Conservation (phyloP, 2,797 vertebrate species). For the Argyrosomus regius region DNA sequence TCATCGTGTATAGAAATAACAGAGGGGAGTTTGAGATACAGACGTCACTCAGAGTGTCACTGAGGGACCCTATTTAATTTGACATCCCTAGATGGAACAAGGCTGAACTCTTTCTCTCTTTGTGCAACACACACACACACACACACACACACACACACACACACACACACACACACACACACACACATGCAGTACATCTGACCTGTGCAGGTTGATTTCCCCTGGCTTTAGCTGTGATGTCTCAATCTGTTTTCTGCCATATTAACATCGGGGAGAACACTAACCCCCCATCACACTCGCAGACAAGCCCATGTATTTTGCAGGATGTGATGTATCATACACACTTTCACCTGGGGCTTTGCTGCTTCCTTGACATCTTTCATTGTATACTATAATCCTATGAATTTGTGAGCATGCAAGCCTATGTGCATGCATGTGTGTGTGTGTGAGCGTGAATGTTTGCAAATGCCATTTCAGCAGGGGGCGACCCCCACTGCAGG, state of each 20-base stretch:
- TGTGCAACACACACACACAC: slow-evolving; percentile 18
- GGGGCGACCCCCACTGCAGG: slow-evolving; percentile 71
- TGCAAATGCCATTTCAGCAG: slow-evolving; percentile 81
- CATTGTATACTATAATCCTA: slow-evolving; percentile 69
- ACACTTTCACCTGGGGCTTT: slow-evolving; percentile 66
- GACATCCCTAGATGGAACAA: slow-evolving; percentile 39
- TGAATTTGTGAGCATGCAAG: slow-evolving; percentile 63
- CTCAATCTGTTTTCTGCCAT: slow-evolving; percentile 79
- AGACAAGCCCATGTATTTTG: slow-evolving; percentile 61
- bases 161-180: slow-evolving; percentile 28
- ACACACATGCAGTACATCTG: slow-evolving; percentile 32
- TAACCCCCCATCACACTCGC: slow-evolving; percentile 51
- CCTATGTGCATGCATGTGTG: slow-evolving; percentile 9
- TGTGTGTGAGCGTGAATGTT: slow-evolving; percentile 53
- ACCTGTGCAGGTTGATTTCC: slow-evolving; percentile 77
- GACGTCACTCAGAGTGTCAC: slow-evolving; percentile 21
- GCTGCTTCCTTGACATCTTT: slow-evolving; percentile 71
- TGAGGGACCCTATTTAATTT: slow-evolving; percentile 56
- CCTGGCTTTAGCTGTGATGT: slow-evolving; percentile 70
- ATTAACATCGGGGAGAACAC: slow-evolving; percentile 73
- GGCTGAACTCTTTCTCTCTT: not conserved
- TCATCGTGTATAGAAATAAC: slow-evolving; percentile 42
- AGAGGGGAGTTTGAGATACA: slow-evolving; percentile 53
- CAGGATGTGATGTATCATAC: slow-evolving; percentile 65
- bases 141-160: slow-evolving; percentile 36